Evolutionary conservation across 2,113 vertebrate species (phyloP), one percentile per base, ranked within the genome.

Genomic region (Ornithorhynchus anatinus): DNA sequence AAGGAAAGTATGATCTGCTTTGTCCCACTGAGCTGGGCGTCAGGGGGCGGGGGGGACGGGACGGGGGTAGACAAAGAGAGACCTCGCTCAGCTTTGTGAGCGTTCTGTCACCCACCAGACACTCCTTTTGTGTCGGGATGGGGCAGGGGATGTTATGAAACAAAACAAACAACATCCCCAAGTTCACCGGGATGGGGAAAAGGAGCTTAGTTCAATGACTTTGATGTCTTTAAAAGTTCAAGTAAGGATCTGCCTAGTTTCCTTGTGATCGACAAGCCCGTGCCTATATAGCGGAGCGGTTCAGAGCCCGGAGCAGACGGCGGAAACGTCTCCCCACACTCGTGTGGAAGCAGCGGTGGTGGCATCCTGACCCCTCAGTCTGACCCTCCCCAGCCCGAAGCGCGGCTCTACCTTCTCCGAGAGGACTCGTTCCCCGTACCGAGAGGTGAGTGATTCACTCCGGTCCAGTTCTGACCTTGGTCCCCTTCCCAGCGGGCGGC

Each of bases 211-310:
- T 70, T 80, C 79, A 67, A 47, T 12, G 36, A 52, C 84, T 93
- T 91, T 78, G 84, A 90, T 86, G 91, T 88, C 62, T 79, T 79
- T 19, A 61, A 77, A 74, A n/a, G 48, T 89, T 93, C 88, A 86
- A 87, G 91, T 86, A 90, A 88, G 82, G 80, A 91, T 91, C 84
- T 89, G 92, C 81, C 86, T 87, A 76, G 54, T 81, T 79, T 79
- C 77, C 47, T 67, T 79, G 79, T 94, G 92, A 93, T 67, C 91
- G 90, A 90, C 90, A 90, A 71, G 82, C 59, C 75, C 48, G 69
- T 84, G 68, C 38, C 87, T 92, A 92, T 93, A 94, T 92, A 92
- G 93, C 50, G 60, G 80, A 81, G 87, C 79, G 86, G 65, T 72
- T 65, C 82, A 79, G 63, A 88, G 59, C 50, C 60, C 66, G 58